phyloP scores from a whole-genome alignment of 2,113 vertebrate species.

The Phylloscopus trochiloides region DNA sequence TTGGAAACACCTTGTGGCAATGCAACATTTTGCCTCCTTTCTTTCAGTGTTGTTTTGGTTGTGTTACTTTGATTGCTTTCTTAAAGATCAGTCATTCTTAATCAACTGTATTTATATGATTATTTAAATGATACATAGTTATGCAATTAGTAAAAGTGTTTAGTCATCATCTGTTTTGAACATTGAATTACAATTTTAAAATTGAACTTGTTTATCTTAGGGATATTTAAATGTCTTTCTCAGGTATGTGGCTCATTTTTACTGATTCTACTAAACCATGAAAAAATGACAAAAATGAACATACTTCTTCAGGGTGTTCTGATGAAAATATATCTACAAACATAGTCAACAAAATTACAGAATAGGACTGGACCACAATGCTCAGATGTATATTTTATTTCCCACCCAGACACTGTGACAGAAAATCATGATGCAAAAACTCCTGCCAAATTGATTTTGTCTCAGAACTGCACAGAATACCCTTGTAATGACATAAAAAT shows the following conservation, averaged over 20 bases:
- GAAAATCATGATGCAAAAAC: neutral
- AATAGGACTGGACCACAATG: neutral
- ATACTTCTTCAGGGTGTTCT: neutral
- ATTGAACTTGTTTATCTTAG: neutral
- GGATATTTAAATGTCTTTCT: neutral
- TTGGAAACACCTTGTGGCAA: neutral
- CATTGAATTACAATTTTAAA: constrained; percentile 24
- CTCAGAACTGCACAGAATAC: neutral
- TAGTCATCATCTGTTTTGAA: constrained; percentile 51
- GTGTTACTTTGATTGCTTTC: constrained; percentile 31
- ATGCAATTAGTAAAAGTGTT: constrained; percentile 57
- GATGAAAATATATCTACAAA: neutral
- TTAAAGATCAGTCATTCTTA: constrained; percentile 55
- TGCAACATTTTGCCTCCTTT: neutral
- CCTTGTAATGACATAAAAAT: constrained; percentile 45
- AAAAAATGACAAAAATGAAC: neutral
- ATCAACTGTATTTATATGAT: constrained; percentile 64
- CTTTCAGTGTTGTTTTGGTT: constrained; percentile 2
- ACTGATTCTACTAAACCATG: neutral
- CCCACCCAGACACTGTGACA: neutral
- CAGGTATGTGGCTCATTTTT: neutral
- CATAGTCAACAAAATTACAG: neutral
- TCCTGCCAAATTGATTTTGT: neutral
- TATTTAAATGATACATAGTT: constrained; percentile 59
- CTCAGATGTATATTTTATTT: neutral